phyloP scores from a whole-genome alignment of 2,888 invertebrate species.

The Galerucella nymphaeae region DNA sequence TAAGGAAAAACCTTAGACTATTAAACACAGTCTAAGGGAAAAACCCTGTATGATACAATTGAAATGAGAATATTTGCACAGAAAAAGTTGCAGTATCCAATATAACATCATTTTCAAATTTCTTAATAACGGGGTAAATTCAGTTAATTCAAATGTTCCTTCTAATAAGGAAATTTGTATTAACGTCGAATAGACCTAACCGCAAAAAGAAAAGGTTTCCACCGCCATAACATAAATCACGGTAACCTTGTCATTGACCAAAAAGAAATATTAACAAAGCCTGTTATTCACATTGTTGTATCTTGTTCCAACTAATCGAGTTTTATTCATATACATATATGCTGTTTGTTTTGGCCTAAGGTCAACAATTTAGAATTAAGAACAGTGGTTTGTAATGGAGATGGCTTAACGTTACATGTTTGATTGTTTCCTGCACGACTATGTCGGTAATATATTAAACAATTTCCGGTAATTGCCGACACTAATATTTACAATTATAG shows the following conservation, averaged over 20 bases:
- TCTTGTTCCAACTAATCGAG: slow-evolving; percentile 13
- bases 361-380: slow-evolving; percentile 19
- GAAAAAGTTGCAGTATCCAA: too few species aligned
- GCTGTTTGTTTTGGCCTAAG: slow-evolving; percentile 11
- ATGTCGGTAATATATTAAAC: slow-evolving; percentile 1
- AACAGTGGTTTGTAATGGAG: slow-evolving; percentile 20
- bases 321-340: slow-evolving; percentile 27
- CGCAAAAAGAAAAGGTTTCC: slow-evolving; percentile 32
- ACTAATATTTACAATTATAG: background rate
- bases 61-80: too few species aligned
- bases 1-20: too few species aligned
- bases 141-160: too few species aligned
- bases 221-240: slow-evolving; percentile 25
- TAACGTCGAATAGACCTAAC: background rate
- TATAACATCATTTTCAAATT: too few species aligned
- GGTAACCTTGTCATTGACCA: slow-evolving; percentile 36
- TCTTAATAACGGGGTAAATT: too few species aligned
- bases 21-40: too few species aligned
- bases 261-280: slow-evolving; percentile 33
- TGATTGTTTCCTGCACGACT: slow-evolving; percentile 11
- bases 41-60: too few species aligned
- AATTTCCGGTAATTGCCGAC: slow-evolving; percentile 1
- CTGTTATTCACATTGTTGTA: slow-evolving; percentile 21
- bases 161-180: too few species aligned
- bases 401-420: slow-evolving; percentile 8